Evolutionary conservation across 2,797 vertebrate genomes (phyloP).

Genomic region (Mus minutoides): DNA sequence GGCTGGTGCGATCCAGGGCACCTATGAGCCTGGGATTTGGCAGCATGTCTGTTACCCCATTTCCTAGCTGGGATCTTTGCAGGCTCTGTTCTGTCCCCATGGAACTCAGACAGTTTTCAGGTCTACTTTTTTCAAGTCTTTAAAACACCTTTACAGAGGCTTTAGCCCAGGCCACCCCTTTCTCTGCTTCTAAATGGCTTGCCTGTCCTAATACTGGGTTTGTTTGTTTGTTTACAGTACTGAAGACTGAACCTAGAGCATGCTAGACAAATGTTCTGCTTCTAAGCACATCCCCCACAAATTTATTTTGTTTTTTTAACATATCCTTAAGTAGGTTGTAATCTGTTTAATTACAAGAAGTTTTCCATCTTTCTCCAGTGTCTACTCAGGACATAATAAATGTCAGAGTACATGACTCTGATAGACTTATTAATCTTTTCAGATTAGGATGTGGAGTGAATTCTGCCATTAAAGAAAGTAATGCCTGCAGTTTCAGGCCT

Average conservation of each 20-base stretch:
- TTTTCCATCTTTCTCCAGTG: background rate
- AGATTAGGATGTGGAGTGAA: background rate
- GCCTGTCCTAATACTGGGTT: background rate
- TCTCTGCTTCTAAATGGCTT: background rate
- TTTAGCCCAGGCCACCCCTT: background rate
- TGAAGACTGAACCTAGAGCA: background rate
- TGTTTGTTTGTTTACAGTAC: background rate
- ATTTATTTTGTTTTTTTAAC: background rate
- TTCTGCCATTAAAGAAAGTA: background rate
- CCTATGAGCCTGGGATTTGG: background rate
- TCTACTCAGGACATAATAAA: background rate
- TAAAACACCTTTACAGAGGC: background rate
- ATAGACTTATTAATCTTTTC: background rate
- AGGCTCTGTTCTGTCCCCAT: background rate
- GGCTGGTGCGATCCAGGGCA: background rate
- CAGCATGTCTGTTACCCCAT: background rate
- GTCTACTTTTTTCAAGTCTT: slow-evolving; percentile 15
- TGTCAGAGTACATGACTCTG: background rate
- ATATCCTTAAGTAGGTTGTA: background rate
- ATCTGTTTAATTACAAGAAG: background rate
- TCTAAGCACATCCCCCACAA: background rate
- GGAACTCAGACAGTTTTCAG: background rate
- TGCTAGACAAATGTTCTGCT: background rate
- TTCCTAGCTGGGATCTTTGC: background rate
- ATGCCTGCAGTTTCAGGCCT: background rate